Evolutionary conservation across 2,797 vertebrate genomes (phyloP).

Genomic region (Petrocephalus sullivani): DNA sequence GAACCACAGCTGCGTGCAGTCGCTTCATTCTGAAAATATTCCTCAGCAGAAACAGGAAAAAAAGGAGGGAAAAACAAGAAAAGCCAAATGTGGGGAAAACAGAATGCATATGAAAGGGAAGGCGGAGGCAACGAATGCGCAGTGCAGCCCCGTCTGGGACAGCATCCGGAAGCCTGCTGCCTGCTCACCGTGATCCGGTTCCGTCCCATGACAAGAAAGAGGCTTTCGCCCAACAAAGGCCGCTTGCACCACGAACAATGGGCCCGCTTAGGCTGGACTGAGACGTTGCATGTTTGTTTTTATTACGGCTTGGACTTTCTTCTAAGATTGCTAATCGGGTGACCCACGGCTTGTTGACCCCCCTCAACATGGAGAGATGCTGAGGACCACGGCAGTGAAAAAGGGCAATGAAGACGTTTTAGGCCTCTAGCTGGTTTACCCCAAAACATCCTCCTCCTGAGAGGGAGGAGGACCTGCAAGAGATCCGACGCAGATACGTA

Average conservation of each 20-base stretch:
- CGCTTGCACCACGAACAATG: neutral
- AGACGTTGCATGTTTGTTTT: neutral
- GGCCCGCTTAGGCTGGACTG: neutral
- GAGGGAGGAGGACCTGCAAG: neutral
- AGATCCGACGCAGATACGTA: neutral
- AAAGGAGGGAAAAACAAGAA: neutral
- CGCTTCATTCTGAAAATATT: conserved; percentile 7
- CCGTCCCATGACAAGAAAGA: neutral
- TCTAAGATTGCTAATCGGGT: neutral
- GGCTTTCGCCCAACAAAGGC: conserved; percentile 35
- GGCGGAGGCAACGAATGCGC: neutral
- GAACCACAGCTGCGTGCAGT: conserved; percentile 12
- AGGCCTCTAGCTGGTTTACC: neutral
- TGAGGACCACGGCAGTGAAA: neutral
- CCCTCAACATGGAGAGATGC: neutral
- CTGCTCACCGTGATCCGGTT: neutral
- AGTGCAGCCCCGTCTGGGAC: neutral
- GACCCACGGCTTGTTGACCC: neutral
- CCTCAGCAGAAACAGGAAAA: neutral
- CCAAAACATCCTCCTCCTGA: neutral
- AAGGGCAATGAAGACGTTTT: neutral
- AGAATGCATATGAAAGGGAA: neutral
- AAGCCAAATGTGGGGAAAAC: neutral
- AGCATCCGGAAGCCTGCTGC: conserved; percentile 4
- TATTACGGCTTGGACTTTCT: neutral